Conservation (phyloP, 2,113 vertebrate genomes). For the Agelaius phoeniceus region DNA sequence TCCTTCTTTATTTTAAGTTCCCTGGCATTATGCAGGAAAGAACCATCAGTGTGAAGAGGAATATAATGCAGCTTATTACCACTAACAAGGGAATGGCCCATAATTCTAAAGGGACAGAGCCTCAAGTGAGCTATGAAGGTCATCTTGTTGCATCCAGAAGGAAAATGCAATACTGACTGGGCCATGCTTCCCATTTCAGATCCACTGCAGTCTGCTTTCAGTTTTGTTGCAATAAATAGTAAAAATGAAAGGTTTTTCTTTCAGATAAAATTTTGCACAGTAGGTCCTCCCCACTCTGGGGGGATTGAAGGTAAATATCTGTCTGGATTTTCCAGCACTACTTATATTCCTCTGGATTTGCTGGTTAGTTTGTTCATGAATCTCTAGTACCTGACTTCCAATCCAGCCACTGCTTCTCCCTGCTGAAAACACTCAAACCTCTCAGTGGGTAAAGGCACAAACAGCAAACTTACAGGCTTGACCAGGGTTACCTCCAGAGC, state of each 20-base stretch:
- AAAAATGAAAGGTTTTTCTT: neutral
- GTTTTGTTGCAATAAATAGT: slow-evolving; percentile 15
- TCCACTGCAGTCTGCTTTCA: neutral
- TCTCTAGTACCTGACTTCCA: neutral
- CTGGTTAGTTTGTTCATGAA: neutral
- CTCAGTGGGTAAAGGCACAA: neutral
- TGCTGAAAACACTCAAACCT: neutral
- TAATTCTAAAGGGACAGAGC: slow-evolving; percentile 46
- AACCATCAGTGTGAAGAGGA: slow-evolving; percentile 11
- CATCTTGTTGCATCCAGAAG: slow-evolving; percentile 37
- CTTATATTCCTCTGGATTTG: neutral
- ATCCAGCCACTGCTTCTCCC: neutral
- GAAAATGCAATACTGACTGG: neutral
- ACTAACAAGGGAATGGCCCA: slow-evolving; percentile 45
- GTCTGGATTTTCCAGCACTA: neutral
- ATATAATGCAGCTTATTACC: slow-evolving; percentile 51
- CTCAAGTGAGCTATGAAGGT: slow-evolving; percentile 50
- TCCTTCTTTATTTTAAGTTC: neutral
- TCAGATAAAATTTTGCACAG: neutral
- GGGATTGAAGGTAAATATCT: neutral
- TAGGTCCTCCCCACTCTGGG: neutral
- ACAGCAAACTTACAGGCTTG: neutral
- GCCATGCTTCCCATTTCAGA: neutral
- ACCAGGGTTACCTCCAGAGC: neutral
- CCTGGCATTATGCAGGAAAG: neutral